Percentiles rank a stretch among this genome's conserved stretches.
These are phyloP conservation scores for Tetrax tetrax DNA, from an alignment of 2,113 vertebrate genomes.

Conservation along the genomic window DNA sequence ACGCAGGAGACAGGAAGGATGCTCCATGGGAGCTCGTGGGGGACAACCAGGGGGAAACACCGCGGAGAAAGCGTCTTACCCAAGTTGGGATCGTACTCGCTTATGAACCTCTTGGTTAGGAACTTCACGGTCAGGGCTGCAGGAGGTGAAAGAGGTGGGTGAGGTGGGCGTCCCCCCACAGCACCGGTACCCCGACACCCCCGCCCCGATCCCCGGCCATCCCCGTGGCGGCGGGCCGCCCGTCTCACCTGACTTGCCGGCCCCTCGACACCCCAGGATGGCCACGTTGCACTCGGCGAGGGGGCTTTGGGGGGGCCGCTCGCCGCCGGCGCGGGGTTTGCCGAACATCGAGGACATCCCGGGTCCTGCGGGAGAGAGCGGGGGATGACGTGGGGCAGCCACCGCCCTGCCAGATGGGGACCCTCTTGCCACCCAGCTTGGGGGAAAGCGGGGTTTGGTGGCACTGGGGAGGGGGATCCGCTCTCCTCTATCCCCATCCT, in stretches of 20 bases:
- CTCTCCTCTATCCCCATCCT: background rate
- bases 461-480: fast-evolving
- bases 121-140: conserved; percentile 91
- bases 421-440: background rate
- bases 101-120: conserved; percentile 92
- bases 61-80: conserved; percentile 71
- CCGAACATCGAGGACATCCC: conserved; percentile 88
- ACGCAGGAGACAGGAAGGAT: fast-evolving
- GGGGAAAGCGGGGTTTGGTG: background rate
- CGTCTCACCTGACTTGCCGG: conserved; percentile 86
- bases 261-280: conserved; percentile 85
- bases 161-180: background rate
- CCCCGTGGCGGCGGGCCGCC: background rate
- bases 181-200: fast-evolving
- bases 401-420: fast-evolving
- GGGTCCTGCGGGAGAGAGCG: background rate
- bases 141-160: conserved; percentile 22
- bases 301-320: conserved; percentile 61
- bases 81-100: conserved; percentile 90
- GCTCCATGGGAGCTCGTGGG: background rate
- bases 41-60: background rate
- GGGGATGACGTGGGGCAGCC: background rate
- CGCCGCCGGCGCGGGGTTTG: conserved; percentile 74
- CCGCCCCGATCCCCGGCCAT: background rate
- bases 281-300: conserved; percentile 82